Evolutionary conservation across 2,797 vertebrate species (phyloP), one percentile per base, ranked within the genome.

Genomic region (Acropternis orthonyx): DNA sequence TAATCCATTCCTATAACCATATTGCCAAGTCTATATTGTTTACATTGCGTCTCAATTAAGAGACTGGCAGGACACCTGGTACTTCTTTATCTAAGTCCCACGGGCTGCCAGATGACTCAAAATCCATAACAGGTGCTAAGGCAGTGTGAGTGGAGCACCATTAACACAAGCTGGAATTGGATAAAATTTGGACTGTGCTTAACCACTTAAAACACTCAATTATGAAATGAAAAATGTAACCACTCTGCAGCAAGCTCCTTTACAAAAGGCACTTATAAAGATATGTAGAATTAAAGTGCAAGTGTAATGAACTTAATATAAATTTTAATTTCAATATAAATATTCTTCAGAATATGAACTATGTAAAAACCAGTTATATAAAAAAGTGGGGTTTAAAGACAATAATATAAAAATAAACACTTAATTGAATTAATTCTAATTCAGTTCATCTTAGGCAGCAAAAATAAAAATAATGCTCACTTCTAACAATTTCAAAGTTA

Each of bases 61-160:
- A 97, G 97, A 96, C 96, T 98, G 97, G 97, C 97, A 97, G 97
- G 97, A 98, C 98, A 98, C 98, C 98, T 98, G 98, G 98, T 98
- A 98, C 98, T 98, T 97, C 97, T 98, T 98, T 97, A 97, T 97
- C 97, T 97, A 95, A 96, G 96, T 98, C 97, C 97, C 96, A 97
- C 83, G 91, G 97, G 97, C 96, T 98, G 97, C 97, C 97, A 98
- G 98, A 98, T 98, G 97, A 98, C 98, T 98, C 97, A 97, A 98
- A 98, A 98, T 97, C 97, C 97, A 96, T 97, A 98, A 97, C 97
- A 98, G 97, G 98, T 97, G 97, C 97, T 97, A 97, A 96, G 96
- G 96, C 97, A 98, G 96, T 97, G 97, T 96, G 96, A 97, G 95
- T 92, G 92, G 59, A 97, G 97, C 85, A 88, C 95, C 95, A 97